phyloP scores from a whole-genome alignment of 2,888 invertebrate species.

The Salpingus planirostris region DNA sequence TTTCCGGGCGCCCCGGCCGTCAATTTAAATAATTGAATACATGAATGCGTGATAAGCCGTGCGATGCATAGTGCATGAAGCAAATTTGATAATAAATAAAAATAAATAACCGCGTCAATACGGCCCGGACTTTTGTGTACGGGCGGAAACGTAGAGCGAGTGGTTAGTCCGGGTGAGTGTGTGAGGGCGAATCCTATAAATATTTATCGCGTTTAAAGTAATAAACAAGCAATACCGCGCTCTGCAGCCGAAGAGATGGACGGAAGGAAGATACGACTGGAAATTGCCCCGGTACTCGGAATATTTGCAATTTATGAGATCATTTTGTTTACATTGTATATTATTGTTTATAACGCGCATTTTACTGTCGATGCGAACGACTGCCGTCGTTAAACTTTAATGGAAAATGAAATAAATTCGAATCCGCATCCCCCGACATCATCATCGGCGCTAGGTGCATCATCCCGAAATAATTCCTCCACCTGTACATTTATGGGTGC shows the following conservation, averaged over 20 bases:
- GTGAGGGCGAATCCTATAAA: slow-evolving; percentile 33
- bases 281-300: slow-evolving; percentile 20
- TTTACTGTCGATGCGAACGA: slow-evolving; percentile 26
- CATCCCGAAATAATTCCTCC: no score
- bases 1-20: slow-evolving; percentile 31
- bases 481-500: no score
- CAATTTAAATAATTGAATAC: slow-evolving; percentile 45
- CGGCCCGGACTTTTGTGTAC: no score
- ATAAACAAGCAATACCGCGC: slow-evolving; percentile 30
- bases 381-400: slow-evolving; percentile 25
- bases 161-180: no score
- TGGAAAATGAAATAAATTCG: slow-evolving; percentile 15
- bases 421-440: no score
- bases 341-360: slow-evolving; percentile 21
- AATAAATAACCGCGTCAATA: slow-evolving; percentile 42
- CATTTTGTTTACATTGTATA: slow-evolving; percentile 22
- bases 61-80: slow-evolving; percentile 43
- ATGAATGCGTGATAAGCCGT: slow-evolving; percentile 43
- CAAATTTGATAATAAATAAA: slow-evolving; percentile 45
- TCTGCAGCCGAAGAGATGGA: slow-evolving; percentile 9
- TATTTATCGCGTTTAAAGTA: slow-evolving; percentile 38
- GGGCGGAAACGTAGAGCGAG: no score
- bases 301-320: slow-evolving; percentile 24
- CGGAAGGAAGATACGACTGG: slow-evolving; percentile 20
- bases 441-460: no score